Conservation (phyloP, 2,888 invertebrate species). For the Opisthograptis luteolata region DNA sequence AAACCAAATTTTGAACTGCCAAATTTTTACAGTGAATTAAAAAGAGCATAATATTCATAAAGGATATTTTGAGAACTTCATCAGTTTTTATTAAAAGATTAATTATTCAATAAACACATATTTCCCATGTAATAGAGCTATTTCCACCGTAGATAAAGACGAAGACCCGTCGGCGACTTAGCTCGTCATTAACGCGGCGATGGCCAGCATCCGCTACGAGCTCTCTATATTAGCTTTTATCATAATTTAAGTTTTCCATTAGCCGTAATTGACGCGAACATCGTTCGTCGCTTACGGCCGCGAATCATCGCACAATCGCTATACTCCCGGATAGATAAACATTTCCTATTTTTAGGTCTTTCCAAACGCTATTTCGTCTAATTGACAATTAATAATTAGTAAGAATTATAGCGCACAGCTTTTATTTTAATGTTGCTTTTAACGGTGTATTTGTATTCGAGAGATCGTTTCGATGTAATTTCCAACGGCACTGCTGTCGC, state of each 20-base stretch:
- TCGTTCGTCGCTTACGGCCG: constrained; percentile 81
- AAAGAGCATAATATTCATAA: too few relatives aligned
- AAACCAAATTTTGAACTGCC: too few relatives aligned
- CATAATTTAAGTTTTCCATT: constrained; percentile 85
- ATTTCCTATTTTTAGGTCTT: constrained; percentile 77
- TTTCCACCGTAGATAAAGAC: not conserved
- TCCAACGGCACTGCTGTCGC: constrained; percentile 64
- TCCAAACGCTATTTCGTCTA: constrained; percentile 65
- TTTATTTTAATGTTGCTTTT: constrained; percentile 81
- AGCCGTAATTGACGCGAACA: constrained; percentile 83
- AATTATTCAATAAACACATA: too few relatives aligned
- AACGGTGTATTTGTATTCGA: constrained; percentile 75
- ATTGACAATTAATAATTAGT: constrained; percentile 82
- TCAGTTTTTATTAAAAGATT: too few relatives aligned
- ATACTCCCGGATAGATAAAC: constrained; percentile 80
- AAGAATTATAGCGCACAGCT: constrained; percentile 77
- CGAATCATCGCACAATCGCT: constrained; percentile 73
- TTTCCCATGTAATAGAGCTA: too few relatives aligned
- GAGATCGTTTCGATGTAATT: constrained; percentile 74
- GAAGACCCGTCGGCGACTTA: not conserved
- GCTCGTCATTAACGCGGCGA: constrained; percentile 45
- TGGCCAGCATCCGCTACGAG: constrained; percentile 61
- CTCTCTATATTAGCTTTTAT: constrained; percentile 81
- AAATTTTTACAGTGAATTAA: too few relatives aligned
- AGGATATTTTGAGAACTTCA: too few relatives aligned